phyloP scores from a whole-genome alignment of 2,888 invertebrate species.

The Vesta saturnalis region DNA sequence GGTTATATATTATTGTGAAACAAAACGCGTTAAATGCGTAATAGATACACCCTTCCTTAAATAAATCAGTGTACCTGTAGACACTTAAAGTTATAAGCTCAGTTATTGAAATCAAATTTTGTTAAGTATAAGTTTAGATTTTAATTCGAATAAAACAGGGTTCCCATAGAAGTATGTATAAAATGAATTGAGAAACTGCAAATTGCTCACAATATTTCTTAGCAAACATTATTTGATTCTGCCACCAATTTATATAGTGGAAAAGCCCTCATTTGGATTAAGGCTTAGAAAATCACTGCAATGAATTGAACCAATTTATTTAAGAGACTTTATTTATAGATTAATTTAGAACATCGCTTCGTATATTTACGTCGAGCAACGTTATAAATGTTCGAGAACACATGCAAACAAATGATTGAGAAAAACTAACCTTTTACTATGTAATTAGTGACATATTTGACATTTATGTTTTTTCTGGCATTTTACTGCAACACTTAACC shows the following conservation, averaged over 20 bases:
- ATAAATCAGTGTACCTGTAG: background rate
- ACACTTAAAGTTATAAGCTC: background rate
- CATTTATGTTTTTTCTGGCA: background rate
- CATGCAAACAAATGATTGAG: background rate
- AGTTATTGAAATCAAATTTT: background rate
- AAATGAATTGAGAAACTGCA: slow-evolving; percentile 13
- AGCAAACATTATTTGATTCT: slow-evolving; percentile 12
- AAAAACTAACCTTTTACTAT: background rate
- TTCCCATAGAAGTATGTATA: background rate
- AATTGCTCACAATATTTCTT: slow-evolving; percentile 14
- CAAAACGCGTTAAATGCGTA: background rate
- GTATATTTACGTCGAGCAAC: background rate
- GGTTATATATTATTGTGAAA: slow-evolving; percentile 1
- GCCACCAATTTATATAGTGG: slow-evolving; percentile 10
- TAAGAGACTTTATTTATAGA: slow-evolving; percentile 4
- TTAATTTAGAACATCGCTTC: slow-evolving; percentile 8
- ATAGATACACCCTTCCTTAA: background rate
- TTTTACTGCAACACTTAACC: background rate
- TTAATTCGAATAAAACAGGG: slow-evolving; percentile 6
- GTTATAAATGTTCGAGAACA: background rate
- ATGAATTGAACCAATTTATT: slow-evolving; percentile 7
- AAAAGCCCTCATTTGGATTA: slow-evolving; percentile 8
- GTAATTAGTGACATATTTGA: background rate
- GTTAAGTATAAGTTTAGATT: background rate
- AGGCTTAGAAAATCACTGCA: slow-evolving; percentile 6